phyloP scores from a whole-genome alignment of 2,888 invertebrate species.

The Caenorhabditis macrosperma region DNA sequence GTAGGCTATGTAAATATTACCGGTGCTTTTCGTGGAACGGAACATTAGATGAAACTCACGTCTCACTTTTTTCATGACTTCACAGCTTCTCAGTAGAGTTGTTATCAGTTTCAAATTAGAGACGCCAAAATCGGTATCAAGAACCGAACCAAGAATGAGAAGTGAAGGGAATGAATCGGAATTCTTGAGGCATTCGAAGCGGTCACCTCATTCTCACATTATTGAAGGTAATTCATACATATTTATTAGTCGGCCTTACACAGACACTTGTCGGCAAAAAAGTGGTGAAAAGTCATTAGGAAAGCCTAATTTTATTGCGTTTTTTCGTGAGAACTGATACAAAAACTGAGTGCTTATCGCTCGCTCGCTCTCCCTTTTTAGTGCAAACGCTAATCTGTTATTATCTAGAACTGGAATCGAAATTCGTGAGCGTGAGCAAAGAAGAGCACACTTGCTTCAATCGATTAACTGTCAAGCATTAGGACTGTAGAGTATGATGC shows the following conservation, averaged over 20 bases:
- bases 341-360: neutral
- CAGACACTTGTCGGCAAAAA: constrained; percentile 1
- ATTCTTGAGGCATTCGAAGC: neutral
- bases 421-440: no score
- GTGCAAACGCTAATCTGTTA: neutral
- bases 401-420: neutral
- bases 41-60: constrained; percentile 13
- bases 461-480: neutral
- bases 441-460: neutral
- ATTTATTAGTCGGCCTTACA: constrained; percentile 11
- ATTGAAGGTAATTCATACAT: constrained; percentile 13
- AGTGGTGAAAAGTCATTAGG: neutral
- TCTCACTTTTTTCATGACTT: constrained; percentile 18
- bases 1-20: constrained; percentile 27
- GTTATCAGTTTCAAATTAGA: no score
- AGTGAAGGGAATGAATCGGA: neutral
- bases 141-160: neutral
- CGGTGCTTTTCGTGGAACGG: neutral
- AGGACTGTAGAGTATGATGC: no score
- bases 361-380: no score
- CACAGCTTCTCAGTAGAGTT: neutral
- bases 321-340: no score
- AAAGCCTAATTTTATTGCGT: no score
- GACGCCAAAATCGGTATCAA: neutral
- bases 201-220: constrained; percentile 2